Base-by-base conservation (phyloP, 2,888 invertebrate genomes). In the Hyles lineata region DNA sequence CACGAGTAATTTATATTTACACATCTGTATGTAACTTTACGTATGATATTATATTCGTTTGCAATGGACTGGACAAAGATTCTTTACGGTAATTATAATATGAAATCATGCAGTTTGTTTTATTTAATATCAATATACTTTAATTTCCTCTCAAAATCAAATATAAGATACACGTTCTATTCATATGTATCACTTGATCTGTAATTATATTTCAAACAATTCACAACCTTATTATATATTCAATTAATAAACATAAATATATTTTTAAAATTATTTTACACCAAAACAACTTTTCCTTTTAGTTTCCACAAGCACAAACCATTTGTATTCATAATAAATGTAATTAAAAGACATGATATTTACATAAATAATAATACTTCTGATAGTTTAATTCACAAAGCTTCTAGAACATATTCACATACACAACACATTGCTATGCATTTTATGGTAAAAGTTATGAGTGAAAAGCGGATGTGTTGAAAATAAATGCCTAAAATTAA, bases 81-180 rank as follows among this genome's bases (percentile, higher is more conserved):
- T 67, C 7, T 76, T 78, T 78, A 79, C 76, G 73, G 74, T 78
- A 58, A 84, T 78, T 83, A 86, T 76, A 85, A 76, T 81, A 82
- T 86, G 76, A 84, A 84, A 80, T 78, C 79, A 81, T 83, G 81
- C 67, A 69, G 11, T 69, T 78, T 35, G 76, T 84, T 85, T 86
- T 75, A 76, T 81, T 83, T 78, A 0, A 17, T 0, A 58, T 55
- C 1, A 15, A 43, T 11, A 43, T 72, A 70, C 29, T 17, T 21
- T 25, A 25, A 21, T 11, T 61, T 23, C 1, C 7, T 25, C 4
- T 2, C 25, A n/a, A 25, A 61, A 61, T 1, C 5, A 21, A n/a
- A 7, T 15, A n/a, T n/a, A 60, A 11, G 3, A 23, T 21, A 29
- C 6, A 3, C 11, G 11, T 9, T 43, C 1, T 43, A 43, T 43